Base-by-base conservation (phyloP, 2,113 vertebrate species). In the Grammomys surdaster region DNA sequence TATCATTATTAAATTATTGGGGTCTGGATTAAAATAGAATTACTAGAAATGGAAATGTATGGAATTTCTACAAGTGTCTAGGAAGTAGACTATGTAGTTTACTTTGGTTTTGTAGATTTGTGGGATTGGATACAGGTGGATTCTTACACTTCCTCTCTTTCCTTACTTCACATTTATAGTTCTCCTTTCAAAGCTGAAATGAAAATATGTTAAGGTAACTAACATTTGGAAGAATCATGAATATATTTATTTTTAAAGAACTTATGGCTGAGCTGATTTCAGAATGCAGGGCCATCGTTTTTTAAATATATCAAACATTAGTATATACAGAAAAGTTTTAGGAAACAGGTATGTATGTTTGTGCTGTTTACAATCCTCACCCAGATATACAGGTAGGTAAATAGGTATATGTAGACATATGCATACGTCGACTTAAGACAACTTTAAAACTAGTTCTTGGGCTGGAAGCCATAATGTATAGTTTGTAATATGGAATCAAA, bases 401-500 rank as follows among this genome's bases (percentile, higher is more conserved):
- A 12, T 20, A 89, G 36, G 56, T 51, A 87, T 31, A 87, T 36
- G 9, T 65, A 40, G 4, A 63, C 4, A 16, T 84, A 46, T 28
- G 12, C 0, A 43, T 43, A 24, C 24, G 60, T 63, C 4, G 13
- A 84, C 24, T 63, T 28, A 84, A 28, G 26, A 8, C n/a, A 82
- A 93, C 17, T 78, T 90, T 43, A 40, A 73, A 81, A 96, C 24
- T 67, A 60, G 7, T 73, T 89, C 77, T 58, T 16, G 24, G 17
- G 31, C 9, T 17, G 51, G 36, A 46, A 90, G 40, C 13, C 7
- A 8, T 88, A 92, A 54, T 31, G 9, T 58, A 69, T 28, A 78
- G 5, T 56, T 77, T 90, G 63, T 90, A 70, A 78, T 63, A 24
- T 31, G 36, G 75, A 93, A 51, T 96, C 54, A 51, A 40, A 94